Base-by-base conservation (phyloP, 2,113 vertebrate species). In the Carlito syrichta region DNA sequence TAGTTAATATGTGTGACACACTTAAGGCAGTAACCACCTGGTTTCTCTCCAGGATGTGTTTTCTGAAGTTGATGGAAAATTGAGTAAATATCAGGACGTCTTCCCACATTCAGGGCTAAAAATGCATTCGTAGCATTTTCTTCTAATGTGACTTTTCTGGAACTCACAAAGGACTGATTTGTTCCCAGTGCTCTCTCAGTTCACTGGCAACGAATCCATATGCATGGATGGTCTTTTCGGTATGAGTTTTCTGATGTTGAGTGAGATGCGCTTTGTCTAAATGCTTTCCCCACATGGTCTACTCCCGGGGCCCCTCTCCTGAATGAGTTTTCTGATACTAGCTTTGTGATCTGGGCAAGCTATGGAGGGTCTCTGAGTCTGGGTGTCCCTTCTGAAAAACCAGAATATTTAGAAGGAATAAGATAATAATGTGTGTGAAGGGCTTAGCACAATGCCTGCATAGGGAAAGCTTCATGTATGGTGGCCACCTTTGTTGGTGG, bases 21-120 rank as follows among this genome's bases (percentile, higher is more conserved):
- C 54, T 68, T n/a, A 40, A 45, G 91, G 20, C 3, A 78, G 38
- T 43, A 27, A 52, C 40, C 25, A 40, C 45, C 35, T 82, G 66
- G 11, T 84, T 86, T 95, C 73, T 86, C 16, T 87, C 81, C 69
- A 48, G 73, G 71, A n/a, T 76, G 20, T 58, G 32, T 66, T 90
- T 95, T 91, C 58, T 77, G 45, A 62, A 58, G 58, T 35, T 52
- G 63, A 38, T 56, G n/a, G 52, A 89, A 85, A 50, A 48, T 3
- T 32, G 38, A 69, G 38, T 69, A n/a, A 40, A 19, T 25, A 62
- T 69, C 82, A 35, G 48, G 86, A 84, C 43, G 35, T 73, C 45
- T 92, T 89, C 35, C 40, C 74, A 40, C 52, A 30, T 60, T 92
- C 48, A 66, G n/a, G n/a, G n/a, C n/a, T n/a, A n/a, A n/a, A n/a